Percentiles rank a stretch among this genome's conserved stretches.
These are phyloP conservation scores for Botia kubotai DNA, from an alignment of 2,797 vertebrate species.

Conservation along the genomic window DNA sequence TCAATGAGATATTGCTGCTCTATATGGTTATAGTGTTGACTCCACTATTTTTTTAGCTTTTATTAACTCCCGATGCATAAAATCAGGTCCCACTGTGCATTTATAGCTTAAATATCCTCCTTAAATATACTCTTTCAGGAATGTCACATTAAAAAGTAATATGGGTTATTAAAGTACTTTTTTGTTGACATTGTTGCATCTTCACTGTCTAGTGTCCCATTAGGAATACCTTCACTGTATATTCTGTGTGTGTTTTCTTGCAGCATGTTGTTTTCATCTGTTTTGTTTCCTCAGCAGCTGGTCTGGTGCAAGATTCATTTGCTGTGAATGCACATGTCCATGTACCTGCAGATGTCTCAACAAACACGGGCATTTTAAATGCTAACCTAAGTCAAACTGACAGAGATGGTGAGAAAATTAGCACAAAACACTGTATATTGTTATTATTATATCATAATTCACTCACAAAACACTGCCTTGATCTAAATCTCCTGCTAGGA, in stretches of 20 bases:
- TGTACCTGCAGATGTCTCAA: neutral
- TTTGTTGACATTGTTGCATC: too few relatives aligned
- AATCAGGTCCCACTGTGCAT: too few relatives aligned
- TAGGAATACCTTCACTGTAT: neutral
- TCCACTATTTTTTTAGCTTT: too few relatives aligned
- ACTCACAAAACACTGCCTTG: neutral
- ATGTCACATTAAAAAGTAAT: too few relatives aligned
- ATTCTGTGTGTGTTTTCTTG: too few relatives aligned
- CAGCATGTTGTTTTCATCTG: neutral
- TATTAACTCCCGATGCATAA: too few relatives aligned
- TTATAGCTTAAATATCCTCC: too few relatives aligned
- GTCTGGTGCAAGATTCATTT: neutral
- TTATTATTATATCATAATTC: neutral
- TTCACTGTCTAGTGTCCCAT: too few relatives aligned
- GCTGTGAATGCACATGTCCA: neutral
- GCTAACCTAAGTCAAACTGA: neutral
- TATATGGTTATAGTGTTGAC: too few relatives aligned
- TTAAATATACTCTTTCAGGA: too few relatives aligned
- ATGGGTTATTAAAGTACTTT: too few relatives aligned
- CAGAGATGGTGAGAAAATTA: conserved; percentile 16
- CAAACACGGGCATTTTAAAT: neutral
- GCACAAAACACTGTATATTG: neutral
- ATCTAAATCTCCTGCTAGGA: neutral
- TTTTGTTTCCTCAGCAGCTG: conserved; percentile 23
- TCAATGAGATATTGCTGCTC: too few relatives aligned